phyloP scores from a whole-genome alignment of 2,797 vertebrate genomes.

The Gadopsis bispinosus region DNA sequence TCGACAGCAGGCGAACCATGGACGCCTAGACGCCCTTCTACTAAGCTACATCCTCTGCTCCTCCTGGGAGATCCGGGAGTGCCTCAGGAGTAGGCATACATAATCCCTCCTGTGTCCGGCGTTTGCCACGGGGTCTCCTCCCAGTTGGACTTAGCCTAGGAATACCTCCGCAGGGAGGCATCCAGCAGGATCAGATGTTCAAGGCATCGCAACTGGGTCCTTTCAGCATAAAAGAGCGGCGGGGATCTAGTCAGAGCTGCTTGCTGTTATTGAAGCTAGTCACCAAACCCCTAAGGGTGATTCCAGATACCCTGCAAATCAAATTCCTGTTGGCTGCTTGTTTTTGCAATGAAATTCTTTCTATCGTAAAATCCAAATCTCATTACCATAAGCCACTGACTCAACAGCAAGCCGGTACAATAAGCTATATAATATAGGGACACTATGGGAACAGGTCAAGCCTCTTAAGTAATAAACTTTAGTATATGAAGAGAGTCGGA shows the following conservation, averaged over 20 bases:
- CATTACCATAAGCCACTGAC: not conserved
- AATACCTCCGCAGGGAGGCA: constrained; percentile 23
- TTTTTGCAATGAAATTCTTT: not conserved
- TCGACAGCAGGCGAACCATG: not conserved
- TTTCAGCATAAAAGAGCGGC: not conserved
- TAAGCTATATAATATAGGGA: not conserved
- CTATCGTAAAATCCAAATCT: not conserved
- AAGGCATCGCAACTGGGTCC: not conserved
- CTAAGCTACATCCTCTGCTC: constrained; percentile 5
- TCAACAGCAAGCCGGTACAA: not conserved
- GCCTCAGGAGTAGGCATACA: constrained; percentile 20
- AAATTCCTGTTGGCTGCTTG: not conserved
- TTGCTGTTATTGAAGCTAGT: not conserved
- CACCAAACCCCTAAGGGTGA: not conserved
- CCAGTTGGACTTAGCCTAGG: not conserved
- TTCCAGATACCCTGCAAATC: not conserved
- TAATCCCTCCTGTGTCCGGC: constrained; percentile 13
- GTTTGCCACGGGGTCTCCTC: constrained; percentile 14
- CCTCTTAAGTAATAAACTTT: not conserved
- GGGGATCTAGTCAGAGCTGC: not conserved
- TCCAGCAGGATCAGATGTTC: not conserved
- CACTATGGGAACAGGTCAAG: not conserved
- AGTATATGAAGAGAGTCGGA: not conserved
- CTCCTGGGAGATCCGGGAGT: constrained; percentile 27
- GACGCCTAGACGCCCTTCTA: not conserved